Base-by-base conservation (phyloP, 35 echinoderm and acorn worm genomes). In the Apostichopus japonicus region DNA sequence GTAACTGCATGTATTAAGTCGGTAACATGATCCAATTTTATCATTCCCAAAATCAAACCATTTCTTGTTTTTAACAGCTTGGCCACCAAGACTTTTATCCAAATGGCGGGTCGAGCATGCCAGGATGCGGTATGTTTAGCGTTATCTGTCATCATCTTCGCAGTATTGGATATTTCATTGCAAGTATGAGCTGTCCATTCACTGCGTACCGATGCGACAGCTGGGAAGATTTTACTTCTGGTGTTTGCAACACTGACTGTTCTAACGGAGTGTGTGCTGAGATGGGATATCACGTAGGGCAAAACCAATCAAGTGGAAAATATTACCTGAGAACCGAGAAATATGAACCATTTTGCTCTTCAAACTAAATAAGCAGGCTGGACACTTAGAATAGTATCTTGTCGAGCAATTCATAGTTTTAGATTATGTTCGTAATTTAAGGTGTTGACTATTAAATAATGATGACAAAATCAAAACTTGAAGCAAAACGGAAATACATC, bases 21-120 rank as follows among this genome's bases (percentile, higher is more conserved):
- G 27, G 27, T 33, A 33, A 33, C 27, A 33, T 33, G 27, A 33
- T 33, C 27, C 27, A 1, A 33, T 33, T 33, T 33, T 1, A 1
- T 33, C 27, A 33, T 33, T 33, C 1, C 27, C 2, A 33, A 33
- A 33, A 33, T 33, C 27, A 33, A 33, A 33, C 27, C 27, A 33
- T 33, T 33, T 22, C 57, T 57, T 23, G 14, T 54, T 44, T 94
- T 52, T 56, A 24, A 8, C 33, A 95, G 94, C 51, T 92, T 58
- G 94, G 94, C 10, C 90, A 95, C 27, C 90, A 87, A 80, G 90
- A 95, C 52, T 95, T 95, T 77, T 95, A 95, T 55, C 94, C 94
- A n/a, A 95, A 95, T 81, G 94, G 94, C 19, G 94, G 94, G 14
- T 70, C 77, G 51, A 55, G 86, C 72, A 92, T 92, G 90, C 90